These are phyloP conservation scores for Paracanthobrama guichenoti DNA, from an alignment of 2,113 vertebrate genomes.

Conservation along the genomic window DNA sequence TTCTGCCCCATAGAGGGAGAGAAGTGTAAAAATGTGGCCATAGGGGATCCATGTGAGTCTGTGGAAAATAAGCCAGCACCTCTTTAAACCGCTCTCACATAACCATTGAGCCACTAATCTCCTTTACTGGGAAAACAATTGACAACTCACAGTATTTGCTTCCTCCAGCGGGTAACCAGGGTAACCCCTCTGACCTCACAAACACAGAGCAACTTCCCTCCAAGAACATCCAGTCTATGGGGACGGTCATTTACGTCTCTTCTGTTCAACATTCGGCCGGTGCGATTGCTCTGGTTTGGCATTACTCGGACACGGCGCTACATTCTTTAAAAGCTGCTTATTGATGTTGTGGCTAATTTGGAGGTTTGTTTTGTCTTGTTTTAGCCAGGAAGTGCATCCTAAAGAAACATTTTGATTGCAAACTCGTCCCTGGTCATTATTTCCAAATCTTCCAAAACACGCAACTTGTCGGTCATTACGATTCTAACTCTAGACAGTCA, in stretches of 20 bases:
- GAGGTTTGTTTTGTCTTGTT: constrained; percentile 73
- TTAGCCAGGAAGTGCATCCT: constrained; percentile 63
- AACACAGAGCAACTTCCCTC: constrained; percentile 77
- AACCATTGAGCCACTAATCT: constrained; percentile 82
- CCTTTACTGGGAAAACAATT: constrained; percentile 79
- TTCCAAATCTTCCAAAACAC: not conserved
- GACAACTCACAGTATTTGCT: constrained; percentile 75
- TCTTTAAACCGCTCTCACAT: constrained; percentile 77
- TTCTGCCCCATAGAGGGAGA: not conserved
- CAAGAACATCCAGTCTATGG: constrained; percentile 76
- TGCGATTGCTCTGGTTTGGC: constrained; percentile 43
- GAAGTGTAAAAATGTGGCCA: constrained; percentile 51
- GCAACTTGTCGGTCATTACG: not conserved
- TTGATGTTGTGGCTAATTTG: constrained; percentile 80
- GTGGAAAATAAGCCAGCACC: constrained; percentile 69
- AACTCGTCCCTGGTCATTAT: not conserved
- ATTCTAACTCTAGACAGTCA: not conserved
- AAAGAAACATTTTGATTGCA: not conserved
- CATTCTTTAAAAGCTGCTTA: constrained; percentile 65
- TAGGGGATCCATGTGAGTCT: constrained; percentile 62
- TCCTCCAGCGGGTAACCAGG: constrained; percentile 77
- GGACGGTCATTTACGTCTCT: constrained; percentile 77
- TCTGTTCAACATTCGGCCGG: constrained; percentile 69
- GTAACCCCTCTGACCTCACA: constrained; percentile 80
- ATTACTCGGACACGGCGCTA: constrained; percentile 15